Evolutionary conservation across 2,888 invertebrate genomes (phyloP).

Genomic region (Tubiluchus corallicola): DNA sequence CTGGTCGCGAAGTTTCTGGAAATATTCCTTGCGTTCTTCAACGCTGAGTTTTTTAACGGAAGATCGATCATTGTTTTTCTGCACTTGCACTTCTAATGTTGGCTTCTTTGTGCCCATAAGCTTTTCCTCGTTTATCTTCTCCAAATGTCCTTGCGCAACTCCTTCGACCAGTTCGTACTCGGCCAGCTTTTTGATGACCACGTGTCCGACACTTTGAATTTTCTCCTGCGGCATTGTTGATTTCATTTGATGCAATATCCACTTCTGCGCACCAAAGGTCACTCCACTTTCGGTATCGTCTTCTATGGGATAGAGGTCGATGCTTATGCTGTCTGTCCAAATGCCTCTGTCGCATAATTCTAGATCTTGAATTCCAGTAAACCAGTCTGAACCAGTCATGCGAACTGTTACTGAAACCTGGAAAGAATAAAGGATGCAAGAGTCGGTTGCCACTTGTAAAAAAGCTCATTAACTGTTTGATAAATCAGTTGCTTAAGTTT

Average conservation of each 20-base stretch:
- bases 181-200: constrained; percentile 70
- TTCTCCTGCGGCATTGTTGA: too few species aligned
- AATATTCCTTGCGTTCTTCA: neutral
- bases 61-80: constrained; percentile 6
- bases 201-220: too few species aligned
- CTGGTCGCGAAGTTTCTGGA: neutral
- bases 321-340: constrained; percentile 72
- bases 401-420: constrained; percentile 75
- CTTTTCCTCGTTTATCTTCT: constrained; percentile 20
- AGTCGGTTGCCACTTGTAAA: too few species aligned
- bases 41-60: neutral
- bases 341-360: constrained; percentile 75
- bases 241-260: too few species aligned
- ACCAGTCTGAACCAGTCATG: constrained; percentile 89
- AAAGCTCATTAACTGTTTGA: too few species aligned
- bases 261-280: constrained; percentile 89
- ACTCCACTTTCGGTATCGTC: constrained; percentile 88
- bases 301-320: constrained; percentile 79
- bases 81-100: neutral
- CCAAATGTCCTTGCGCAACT: constrained; percentile 52
- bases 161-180: constrained; percentile 65
- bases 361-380: constrained; percentile 68
- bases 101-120: neutral
- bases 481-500: too few species aligned
- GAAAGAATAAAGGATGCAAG: constrained; percentile 14